phyloP scores from a whole-genome alignment of 1,140 invertebrate species.

The Hylyphantes graminicola region DNA sequence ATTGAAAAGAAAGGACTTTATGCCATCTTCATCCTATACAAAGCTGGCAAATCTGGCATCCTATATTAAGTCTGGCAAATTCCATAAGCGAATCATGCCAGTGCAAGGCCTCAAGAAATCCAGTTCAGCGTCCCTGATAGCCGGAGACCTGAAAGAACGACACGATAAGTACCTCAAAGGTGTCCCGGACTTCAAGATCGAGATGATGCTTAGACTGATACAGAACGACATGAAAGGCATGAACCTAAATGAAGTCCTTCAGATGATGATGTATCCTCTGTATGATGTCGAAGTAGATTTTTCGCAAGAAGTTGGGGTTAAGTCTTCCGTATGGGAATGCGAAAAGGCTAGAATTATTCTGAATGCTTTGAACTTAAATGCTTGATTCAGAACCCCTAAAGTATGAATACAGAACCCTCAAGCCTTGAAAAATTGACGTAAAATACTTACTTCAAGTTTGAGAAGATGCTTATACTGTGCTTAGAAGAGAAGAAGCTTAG shows the following conservation, averaged over 20 bases:
- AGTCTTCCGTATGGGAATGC: constrained; percentile 44
- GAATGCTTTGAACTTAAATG: too few species aligned
- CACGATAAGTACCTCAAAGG: constrained; percentile 65
- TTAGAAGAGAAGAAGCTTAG: too few species aligned
- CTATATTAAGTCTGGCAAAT: too few species aligned
- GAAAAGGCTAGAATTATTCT: constrained; percentile 38
- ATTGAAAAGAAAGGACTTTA: too few species aligned
- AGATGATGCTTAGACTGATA: constrained; percentile 63
- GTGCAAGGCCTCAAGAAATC: constrained; percentile 66
- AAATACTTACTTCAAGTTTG: too few species aligned
- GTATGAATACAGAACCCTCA: too few species aligned
- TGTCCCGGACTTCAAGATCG: constrained; percentile 63
- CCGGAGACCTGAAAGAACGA: constrained; percentile 64
- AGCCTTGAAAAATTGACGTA: too few species aligned
- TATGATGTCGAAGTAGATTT: constrained; percentile 69
- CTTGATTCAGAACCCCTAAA: too few species aligned
- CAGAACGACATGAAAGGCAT: constrained; percentile 65
- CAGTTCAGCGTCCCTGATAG: constrained; percentile 63
- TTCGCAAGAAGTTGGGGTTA: constrained; percentile 19
- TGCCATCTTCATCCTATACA: too few species aligned
- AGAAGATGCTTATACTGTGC: too few species aligned
- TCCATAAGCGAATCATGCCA: constrained; percentile 67
- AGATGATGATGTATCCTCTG: constrained; percentile 65
- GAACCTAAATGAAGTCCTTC: constrained; percentile 62
- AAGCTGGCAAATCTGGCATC: too few species aligned